Evolutionary conservation across 2,888 invertebrate genomes (phyloP).

Genomic region (Emesis furor): DNA sequence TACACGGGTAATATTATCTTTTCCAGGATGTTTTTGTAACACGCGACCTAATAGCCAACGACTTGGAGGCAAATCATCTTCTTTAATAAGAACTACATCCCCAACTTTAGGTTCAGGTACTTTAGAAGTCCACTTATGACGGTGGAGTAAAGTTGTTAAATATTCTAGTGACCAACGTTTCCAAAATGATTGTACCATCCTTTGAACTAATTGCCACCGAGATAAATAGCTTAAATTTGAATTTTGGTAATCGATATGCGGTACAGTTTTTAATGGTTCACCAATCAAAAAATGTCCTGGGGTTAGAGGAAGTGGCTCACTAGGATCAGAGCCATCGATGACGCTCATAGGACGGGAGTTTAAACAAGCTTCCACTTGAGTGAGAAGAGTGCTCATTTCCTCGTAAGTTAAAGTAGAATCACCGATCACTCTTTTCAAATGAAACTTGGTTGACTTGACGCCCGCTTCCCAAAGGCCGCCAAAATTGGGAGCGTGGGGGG

Average conservation of each 20-base stretch:
- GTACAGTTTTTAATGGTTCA: not conserved
- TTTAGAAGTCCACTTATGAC: slow-evolving; percentile 61
- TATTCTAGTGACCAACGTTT: not conserved
- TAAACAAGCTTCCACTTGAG: not conserved
- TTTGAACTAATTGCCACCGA: slow-evolving; percentile 1
- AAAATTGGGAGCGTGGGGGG: no score
- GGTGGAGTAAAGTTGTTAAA: not conserved
- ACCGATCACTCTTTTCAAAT: no score
- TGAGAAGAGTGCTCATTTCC: no score
- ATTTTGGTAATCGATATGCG: not conserved
- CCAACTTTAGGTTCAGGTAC: slow-evolving; percentile 61
- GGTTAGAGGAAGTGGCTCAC: not conserved
- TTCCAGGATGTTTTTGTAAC: slow-evolving; percentile 63
- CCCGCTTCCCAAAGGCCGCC: no score
- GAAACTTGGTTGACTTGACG: no score
- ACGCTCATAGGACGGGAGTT: not conserved
- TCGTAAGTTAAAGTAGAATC: no score
- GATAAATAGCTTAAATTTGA: not conserved
- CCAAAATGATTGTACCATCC: slow-evolving; percentile 14
- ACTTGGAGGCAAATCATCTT: slow-evolving; percentile 65
- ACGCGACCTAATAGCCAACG: slow-evolving; percentile 64
- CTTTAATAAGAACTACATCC: slow-evolving; percentile 67
- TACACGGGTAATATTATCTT: slow-evolving; percentile 65
- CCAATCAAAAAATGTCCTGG: slow-evolving; percentile 2
- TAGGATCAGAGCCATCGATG: not conserved